Evolutionary conservation across 1,140 invertebrate species (phyloP).

Genomic region (Drosophila sturtevanti): DNA sequence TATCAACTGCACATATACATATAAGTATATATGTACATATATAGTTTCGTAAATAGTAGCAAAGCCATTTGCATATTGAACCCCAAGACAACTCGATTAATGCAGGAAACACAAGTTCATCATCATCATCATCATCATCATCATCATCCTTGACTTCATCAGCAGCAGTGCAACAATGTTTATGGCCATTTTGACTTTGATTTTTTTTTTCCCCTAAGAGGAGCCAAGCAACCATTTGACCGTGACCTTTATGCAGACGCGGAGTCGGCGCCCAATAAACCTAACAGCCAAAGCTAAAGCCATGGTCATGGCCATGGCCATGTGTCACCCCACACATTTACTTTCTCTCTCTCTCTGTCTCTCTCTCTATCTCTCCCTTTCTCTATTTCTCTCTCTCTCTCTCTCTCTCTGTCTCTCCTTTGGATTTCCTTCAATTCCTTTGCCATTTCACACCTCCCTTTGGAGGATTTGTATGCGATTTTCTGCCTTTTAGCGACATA

Average conservation of each 20-base stretch:
- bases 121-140: conserved; percentile 11
- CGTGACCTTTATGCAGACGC: conserved; percentile 71
- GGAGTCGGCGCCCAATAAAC: conserved; percentile 73
- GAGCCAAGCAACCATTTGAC: conserved; percentile 41
- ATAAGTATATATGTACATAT: too few species aligned
- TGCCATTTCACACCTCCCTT: conserved; percentile 25
- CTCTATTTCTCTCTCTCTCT: not conserved
- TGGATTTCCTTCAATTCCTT: not conserved
- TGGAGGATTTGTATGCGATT: conserved; percentile 7
- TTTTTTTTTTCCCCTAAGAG: conserved; percentile 29
- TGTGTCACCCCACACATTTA: conserved; percentile 13
- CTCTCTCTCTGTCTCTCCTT: not conserved
- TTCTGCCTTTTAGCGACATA: conserved; percentile 49
- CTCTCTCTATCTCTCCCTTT: not conserved
- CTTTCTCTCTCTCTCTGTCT: not conserved
- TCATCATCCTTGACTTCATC: conserved; percentile 8
- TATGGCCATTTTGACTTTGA: conserved; percentile 33
- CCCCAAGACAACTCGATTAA: not conserved
- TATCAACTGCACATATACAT: not conserved
- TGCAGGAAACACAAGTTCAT: conserved; percentile 1
- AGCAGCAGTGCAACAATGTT: conserved; percentile 51
- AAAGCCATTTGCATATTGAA: conserved; percentile 19
- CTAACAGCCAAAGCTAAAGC: conserved; percentile 27
- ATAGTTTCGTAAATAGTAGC: not conserved
- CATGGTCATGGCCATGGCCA: conserved; percentile 37